phyloP scores from a whole-genome alignment of 2,888 invertebrate genomes.

The Tupiocoris notatus region DNA sequence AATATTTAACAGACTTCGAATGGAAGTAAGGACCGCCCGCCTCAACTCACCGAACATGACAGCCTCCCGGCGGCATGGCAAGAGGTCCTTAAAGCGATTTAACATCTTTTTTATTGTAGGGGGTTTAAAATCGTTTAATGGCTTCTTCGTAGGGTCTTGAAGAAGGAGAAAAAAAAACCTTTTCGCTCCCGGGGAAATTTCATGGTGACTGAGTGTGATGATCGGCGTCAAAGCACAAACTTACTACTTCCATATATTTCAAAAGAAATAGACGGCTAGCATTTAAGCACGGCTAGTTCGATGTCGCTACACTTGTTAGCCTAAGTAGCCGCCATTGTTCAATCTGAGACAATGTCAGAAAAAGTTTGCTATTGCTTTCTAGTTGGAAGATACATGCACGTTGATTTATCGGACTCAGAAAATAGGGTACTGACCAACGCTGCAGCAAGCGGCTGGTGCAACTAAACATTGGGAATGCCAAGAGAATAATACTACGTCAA shows the following conservation, averaged over 20 bases:
- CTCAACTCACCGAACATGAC: background rate
- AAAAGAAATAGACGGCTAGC: background rate
- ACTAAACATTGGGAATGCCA: no score
- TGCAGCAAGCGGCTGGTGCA: no score
- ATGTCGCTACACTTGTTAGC: no score
- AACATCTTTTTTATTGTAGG: background rate
- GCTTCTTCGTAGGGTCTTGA: background rate
- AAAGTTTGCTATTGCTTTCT: no score
- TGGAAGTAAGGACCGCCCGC: background rate
- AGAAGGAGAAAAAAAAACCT: background rate
- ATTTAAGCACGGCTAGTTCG: no score
- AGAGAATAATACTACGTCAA: no score
- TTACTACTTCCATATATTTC: background rate
- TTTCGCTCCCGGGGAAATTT: background rate
- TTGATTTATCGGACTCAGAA: no score
- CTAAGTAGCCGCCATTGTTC: no score
- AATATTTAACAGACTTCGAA: constrained; percentile 29
- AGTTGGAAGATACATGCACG: no score
- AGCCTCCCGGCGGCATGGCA: background rate
- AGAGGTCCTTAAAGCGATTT: background rate
- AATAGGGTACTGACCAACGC: no score
- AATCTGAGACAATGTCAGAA: no score
- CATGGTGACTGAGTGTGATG: background rate
- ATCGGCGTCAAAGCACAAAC: background rate
- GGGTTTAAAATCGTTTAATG: background rate